phyloP scores from a whole-genome alignment of 2,888 invertebrate species.

The Icerya purchasi region DNA sequence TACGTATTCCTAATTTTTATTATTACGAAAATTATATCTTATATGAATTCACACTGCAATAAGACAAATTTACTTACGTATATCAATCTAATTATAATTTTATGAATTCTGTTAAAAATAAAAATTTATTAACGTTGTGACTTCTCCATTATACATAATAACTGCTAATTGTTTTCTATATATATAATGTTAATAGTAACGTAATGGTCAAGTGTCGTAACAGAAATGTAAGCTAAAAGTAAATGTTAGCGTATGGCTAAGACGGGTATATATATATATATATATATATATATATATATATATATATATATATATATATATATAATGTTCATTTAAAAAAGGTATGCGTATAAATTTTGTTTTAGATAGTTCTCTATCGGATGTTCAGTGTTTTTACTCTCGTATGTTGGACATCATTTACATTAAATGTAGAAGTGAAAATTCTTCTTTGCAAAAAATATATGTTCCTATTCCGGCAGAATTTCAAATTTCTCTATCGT shows the following conservation, averaged over 20 bases:
- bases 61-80: no score
- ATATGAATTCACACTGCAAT: no score
- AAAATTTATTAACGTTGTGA: no score
- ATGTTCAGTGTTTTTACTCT: neutral
- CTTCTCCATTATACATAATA: no score
- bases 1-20: no score
- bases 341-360: neutral
- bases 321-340: neutral
- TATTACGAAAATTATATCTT: no score
- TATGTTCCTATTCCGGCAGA: slow-evolving; percentile 2
- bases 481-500: slow-evolving; percentile 1
- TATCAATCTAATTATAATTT: no score
- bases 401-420: slow-evolving; percentile 3
- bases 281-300: neutral
- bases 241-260: neutral
- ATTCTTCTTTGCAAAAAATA: neutral
- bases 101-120: no score
- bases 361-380: neutral
- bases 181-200: no score
- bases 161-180: no score
- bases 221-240: neutral
- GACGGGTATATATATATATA: neutral
- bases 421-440: neutral
- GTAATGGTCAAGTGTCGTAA: no score
- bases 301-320: neutral